Base-by-base conservation (phyloP, 2,888 invertebrate genomes). In the Megaustenia siamemsis region DNA sequence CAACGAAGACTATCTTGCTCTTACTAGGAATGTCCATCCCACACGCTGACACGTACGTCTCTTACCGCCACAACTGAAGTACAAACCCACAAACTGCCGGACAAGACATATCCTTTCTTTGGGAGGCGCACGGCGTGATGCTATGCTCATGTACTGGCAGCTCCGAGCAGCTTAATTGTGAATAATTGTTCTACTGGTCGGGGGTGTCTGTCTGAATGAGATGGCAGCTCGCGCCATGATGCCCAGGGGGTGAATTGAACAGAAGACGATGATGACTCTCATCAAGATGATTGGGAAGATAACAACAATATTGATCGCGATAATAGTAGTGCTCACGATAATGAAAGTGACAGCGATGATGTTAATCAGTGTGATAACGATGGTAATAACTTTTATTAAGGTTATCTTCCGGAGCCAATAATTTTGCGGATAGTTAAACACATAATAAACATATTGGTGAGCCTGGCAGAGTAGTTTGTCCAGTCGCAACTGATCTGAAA, bases 121-220 rank as follows among this genome's bases (percentile, higher is more conserved):
- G 32, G 12, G 63, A 28, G 32, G 63, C 12, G 10, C 2, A 28
- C 28, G 32, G 3, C 63, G 8, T 8, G 12, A 32, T 6, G 5
- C 32, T 63, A 63, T 32, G 63, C 12, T 24, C 18, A 21, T 18
- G 45, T 49, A 18, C 49, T 73, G 53, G 49, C 73, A 49, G 49
- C 18, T 21, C 73, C 15, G 18, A 1, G 49, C 43, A 63, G 43
- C 38, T 21, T 78, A 78, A 78, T 78, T 78, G 66, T 35, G 63
- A 21, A 28, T 43, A 66, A 78, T 66, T 66, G 63, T 40, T 78
- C 4, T 43, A 63, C 63, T 45, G 45, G 15, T 28, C 43, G 78
- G 66, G 66, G 60, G 45, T 28, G 45, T 78, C 78, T 43, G 56
- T n/a, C 78, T 40, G 32, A 5, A 28, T 28, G 77, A 12, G n/a